Evolutionary conservation across 2,113 vertebrate genomes (phyloP), one percentile per base, ranked within the genome.

Genomic region (Cyanoderma ruficeps): DNA sequence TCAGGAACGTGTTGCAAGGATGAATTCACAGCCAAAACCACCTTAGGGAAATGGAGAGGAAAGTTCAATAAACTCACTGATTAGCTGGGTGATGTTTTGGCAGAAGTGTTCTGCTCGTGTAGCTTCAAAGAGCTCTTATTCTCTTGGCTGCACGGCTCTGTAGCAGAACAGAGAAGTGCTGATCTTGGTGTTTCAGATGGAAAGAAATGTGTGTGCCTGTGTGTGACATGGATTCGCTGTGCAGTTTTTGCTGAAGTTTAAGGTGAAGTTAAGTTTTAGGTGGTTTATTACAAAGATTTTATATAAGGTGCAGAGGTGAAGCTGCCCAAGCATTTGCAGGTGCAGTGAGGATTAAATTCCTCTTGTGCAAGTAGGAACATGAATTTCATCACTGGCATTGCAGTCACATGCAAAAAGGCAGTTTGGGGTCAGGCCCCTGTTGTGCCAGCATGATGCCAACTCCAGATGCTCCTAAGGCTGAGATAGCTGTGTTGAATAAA

Each of bases 401-500:
- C 50, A 84, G n/a, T 20, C 49, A 11, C 19, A 64, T 52, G 49
- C 49, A 71, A 35, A 68, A 30, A 75, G 75, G 61, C 69, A 91
- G 39, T 28, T 52, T 56, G 57, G 83, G 69, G n/a, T 76, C 77
- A 72, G 91, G 41, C 57, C 49, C 41, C 41, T 71, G 7, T 37
- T 49, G 71, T 77, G 87, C 69, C 60, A 59, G 0, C 1, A 6
- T 3, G 5, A 24, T 88, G 81, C 87, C 95, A 85, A 1, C 47
- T 30, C 12, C 61, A 92, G 72, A 27, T 20, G 3, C 72, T 69
- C 15, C 52, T n/a, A 9, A 67, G 57, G 57, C 22, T 72, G 63
- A 90, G 95, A 83, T 59, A 83, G n/a, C 41, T 80, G 35, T 94
- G 95, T 96, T 93, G 95, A 53, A 80, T 92, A 94, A 94, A 95